These are phyloP conservation scores for Psammodynastes pulverulentus DNA, from an alignment of 2,113 vertebrate genomes.

Conservation along the genomic window DNA sequence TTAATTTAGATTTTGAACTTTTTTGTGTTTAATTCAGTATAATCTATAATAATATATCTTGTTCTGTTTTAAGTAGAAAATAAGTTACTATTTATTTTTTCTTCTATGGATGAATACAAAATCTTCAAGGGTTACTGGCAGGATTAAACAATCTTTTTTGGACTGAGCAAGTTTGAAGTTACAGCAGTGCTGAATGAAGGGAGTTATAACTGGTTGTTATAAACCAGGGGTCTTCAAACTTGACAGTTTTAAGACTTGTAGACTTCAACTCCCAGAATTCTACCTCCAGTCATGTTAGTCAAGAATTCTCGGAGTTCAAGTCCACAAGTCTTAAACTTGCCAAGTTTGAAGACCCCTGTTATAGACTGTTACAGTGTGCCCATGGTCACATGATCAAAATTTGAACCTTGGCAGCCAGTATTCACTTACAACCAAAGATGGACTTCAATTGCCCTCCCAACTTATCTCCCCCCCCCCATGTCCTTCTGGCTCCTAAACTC, in stretches of 20 bases:
- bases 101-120: background rate
- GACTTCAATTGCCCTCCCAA: background rate
- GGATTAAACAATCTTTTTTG: background rate
- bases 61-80: background rate
- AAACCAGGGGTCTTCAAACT: too few relatives aligned
- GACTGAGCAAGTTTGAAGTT: background rate
- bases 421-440: background rate
- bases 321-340: too few relatives aligned
- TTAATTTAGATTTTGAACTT: background rate
- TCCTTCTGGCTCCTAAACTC: background rate
- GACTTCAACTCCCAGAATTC: too few relatives aligned
- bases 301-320: too few relatives aligned
- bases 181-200: background rate
- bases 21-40: background rate
- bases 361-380: too few relatives aligned
- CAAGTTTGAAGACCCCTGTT: too few relatives aligned
- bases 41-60: background rate
- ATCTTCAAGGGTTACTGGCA: background rate
- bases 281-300: too few relatives aligned
- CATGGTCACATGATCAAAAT: background rate
- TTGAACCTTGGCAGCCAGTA: background rate
- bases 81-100: background rate
- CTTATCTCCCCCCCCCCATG: background rate
- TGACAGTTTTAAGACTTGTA: too few relatives aligned
- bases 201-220: too few relatives aligned